Conservation (phyloP, 2,113 vertebrate species). For the Mus spicilegus region DNA sequence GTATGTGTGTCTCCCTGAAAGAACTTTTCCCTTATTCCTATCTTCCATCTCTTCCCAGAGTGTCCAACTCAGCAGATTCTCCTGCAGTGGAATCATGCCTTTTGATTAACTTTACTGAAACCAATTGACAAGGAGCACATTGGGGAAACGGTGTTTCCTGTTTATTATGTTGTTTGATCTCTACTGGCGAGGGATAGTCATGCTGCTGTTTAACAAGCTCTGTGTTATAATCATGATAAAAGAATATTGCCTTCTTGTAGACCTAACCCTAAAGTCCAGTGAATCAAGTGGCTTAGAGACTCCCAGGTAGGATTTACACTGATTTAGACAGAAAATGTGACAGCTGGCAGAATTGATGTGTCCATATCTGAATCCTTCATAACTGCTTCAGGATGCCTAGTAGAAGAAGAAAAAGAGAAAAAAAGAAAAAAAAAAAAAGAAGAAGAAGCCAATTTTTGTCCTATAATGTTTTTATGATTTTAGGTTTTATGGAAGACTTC, state of each 20-base stretch:
- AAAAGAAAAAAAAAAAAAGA: neutral
- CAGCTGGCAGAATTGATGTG: slow-evolving; percentile 79
- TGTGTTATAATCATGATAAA: slow-evolving; percentile 69
- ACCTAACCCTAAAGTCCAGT: slow-evolving; percentile 10
- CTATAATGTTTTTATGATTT: neutral
- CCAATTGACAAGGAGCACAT: slow-evolving; percentile 83
- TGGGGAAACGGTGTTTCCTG: slow-evolving; percentile 75
- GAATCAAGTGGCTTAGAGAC: slow-evolving; percentile 79
- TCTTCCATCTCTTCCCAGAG: slow-evolving; percentile 77
- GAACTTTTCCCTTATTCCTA: slow-evolving; percentile 35
- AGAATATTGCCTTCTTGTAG: slow-evolving; percentile 80
- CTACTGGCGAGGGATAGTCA: slow-evolving; percentile 84
- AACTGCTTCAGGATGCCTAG: slow-evolving; percentile 11
- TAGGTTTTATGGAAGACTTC: slow-evolving; percentile 47
- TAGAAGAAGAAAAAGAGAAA: neutral
- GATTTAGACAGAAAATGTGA: slow-evolving; percentile 82
- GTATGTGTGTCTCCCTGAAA: slow-evolving; percentile 73
- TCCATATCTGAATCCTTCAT: slow-evolving; percentile 76
- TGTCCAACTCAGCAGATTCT: slow-evolving; percentile 79
- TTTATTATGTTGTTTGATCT: slow-evolving; percentile 85
- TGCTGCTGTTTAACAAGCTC: slow-evolving; percentile 81
- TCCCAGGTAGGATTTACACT: slow-evolving; percentile 76
- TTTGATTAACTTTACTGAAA: slow-evolving; percentile 81
- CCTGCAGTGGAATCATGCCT: slow-evolving; percentile 68
- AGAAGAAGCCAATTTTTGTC: neutral